Conservation (phyloP, 1,140 invertebrate species). For the Diploscapter pachys region DNA sequence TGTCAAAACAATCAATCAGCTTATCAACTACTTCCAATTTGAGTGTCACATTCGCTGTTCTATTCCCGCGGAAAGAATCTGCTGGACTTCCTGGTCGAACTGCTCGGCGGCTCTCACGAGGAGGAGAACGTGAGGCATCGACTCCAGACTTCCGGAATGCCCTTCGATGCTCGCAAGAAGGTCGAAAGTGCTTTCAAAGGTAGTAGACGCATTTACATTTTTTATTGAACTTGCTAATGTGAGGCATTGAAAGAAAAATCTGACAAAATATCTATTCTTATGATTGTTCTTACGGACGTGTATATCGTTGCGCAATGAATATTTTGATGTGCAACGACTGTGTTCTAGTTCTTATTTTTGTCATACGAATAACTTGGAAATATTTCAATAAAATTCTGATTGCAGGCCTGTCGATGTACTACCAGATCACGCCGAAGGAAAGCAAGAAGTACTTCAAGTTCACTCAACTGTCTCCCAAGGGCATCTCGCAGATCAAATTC, state of each 20-base stretch:
- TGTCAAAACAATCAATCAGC: too few relatives aligned
- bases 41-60: not conserved
- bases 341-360: not conserved
- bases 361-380: not conserved
- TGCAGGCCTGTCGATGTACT: not conserved
- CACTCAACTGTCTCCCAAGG: not conserved
- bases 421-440: not conserved
- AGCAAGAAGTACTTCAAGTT: constrained; percentile 4
- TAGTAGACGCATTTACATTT: not conserved
- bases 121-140: not conserved
- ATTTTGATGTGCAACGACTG: not conserved
- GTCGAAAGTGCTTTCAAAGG: constrained; percentile 5
- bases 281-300: too few relatives aligned
- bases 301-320: too few relatives aligned
- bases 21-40: not conserved
- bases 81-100: not conserved
- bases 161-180: not conserved
- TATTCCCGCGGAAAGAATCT: not conserved
- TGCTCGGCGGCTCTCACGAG: not conserved
- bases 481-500: not conserved
- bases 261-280: not conserved
- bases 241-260: not conserved
- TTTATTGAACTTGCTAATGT: not conserved
- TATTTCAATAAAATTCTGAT: too few relatives aligned
- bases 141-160: constrained; percentile 1